Evolutionary conservation across 2,888 invertebrate species (phyloP).

Genomic region (Temnothorax ravouxi): DNA sequence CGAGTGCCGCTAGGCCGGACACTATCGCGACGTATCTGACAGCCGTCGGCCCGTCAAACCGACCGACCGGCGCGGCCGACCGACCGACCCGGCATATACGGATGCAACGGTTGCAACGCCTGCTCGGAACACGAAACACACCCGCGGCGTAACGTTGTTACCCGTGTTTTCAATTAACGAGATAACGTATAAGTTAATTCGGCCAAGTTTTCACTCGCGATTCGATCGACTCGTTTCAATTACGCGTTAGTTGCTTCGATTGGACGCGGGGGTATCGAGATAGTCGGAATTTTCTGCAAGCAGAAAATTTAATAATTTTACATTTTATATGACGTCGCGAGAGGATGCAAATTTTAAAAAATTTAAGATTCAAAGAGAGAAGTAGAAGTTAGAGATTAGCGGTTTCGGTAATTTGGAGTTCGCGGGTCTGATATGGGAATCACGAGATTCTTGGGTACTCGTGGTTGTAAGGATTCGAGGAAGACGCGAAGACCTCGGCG

Average conservation of each 20-base stretch:
- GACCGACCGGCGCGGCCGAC: slow-evolving; percentile 51
- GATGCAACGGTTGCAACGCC: slow-evolving; percentile 45
- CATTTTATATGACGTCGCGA: not conserved
- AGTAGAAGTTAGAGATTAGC: not conserved
- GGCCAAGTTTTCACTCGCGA: not conserved
- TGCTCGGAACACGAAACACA: slow-evolving; percentile 11
- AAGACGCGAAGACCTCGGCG: not conserved
- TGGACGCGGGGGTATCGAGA: not conserved
- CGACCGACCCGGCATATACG: slow-evolving; percentile 53
- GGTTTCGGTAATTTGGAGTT: not conserved
- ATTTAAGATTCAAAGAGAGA: not conserved
- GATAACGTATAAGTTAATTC: slow-evolving; percentile 7
- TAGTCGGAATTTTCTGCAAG: not conserved
- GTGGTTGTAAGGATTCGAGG: not conserved
- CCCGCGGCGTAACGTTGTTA: slow-evolving; percentile 14
- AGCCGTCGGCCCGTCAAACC: slow-evolving; percentile 73
- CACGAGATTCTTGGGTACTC: too few species aligned
- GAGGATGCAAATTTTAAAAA: not conserved
- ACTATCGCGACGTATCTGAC: slow-evolving; percentile 80
- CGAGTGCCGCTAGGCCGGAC: slow-evolving; percentile 60
- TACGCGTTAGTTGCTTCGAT: not conserved
- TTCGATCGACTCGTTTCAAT: not conserved
- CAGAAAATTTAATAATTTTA: not conserved
- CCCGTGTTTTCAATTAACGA: slow-evolving; percentile 38
- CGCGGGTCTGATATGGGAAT: not conserved